Conservation (phyloP, 1,140 invertebrate species). For the Drosophila triauraria region DNA sequence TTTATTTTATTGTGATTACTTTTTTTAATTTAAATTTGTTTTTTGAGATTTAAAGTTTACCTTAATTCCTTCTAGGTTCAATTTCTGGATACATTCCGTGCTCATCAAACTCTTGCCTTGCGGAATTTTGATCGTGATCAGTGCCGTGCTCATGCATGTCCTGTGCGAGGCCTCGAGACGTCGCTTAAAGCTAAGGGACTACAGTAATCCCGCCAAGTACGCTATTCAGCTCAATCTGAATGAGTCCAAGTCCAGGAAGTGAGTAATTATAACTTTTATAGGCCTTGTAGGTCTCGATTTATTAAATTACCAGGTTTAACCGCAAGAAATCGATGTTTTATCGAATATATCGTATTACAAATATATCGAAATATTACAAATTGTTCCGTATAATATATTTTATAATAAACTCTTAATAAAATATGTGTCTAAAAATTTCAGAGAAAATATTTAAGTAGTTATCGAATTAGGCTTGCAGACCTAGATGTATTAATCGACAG, state of each 20-base stretch:
- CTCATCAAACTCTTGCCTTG: slow-evolving; percentile 95
- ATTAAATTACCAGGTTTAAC: no score
- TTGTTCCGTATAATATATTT: no score
- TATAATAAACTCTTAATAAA: no score
- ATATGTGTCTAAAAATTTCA: no score
- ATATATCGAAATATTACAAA: not conserved
- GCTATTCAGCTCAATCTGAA: slow-evolving; percentile 58
- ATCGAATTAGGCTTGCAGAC: no score
- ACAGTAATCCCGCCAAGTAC: slow-evolving; percentile 85
- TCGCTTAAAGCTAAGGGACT: slow-evolving; percentile 88
- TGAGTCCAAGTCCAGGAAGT: slow-evolving; percentile 59
- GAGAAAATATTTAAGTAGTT: no score
- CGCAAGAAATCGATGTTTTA: not conserved
- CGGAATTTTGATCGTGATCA: slow-evolving; percentile 92
- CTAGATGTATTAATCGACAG: no score
- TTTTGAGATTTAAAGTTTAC: no score
- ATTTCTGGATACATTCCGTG: slow-evolving; percentile 95
- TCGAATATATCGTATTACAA: not conserved
- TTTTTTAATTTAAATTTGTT: not conserved
- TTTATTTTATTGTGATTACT: no score
- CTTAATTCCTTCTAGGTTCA: slow-evolving; percentile 85
- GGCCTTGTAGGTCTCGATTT: no score
- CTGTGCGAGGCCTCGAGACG: slow-evolving; percentile 90
- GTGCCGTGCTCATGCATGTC: slow-evolving; percentile 91
- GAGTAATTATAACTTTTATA: not conserved